phyloP scores from a whole-genome alignment of 2,113 vertebrate genomes.

The Scolopax mira region DNA sequence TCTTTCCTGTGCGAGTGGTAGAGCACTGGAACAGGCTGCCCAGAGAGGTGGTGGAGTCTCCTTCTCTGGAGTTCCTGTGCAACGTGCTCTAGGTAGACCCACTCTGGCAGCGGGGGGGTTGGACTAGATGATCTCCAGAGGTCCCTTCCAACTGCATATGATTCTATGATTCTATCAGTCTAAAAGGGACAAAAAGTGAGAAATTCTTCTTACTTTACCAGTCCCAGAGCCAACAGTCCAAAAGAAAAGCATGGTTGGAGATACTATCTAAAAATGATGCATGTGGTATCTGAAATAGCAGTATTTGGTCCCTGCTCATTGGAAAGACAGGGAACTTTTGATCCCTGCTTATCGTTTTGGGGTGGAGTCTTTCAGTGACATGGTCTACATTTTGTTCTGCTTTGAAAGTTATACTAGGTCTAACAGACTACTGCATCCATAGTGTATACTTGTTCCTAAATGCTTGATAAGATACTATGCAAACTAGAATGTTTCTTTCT shows the following conservation, averaged over 20 bases:
- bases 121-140: too few relatives aligned
- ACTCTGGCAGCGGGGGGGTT: too few relatives aligned
- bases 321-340: neutral
- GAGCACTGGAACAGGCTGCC: too few relatives aligned
- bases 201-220: neutral
- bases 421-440: neutral
- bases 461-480: neutral
- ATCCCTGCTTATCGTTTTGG: neutral
- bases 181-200: neutral
- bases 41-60: too few relatives aligned
- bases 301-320: neutral
- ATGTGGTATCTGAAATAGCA: neutral
- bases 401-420: neutral
- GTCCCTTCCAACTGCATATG: too few relatives aligned
- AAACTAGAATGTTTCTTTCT: neutral
- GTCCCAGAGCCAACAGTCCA: neutral
- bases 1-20: too few relatives aligned
- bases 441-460: neutral
- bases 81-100: too few relatives aligned
- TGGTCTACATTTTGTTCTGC: neutral
- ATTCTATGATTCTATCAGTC: neutral
- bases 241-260: neutral
- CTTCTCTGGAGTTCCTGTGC: too few relatives aligned
- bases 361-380: neutral
- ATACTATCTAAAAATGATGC: neutral